Evolutionary conservation across 2,888 invertebrate species (phyloP).

Genomic region (Rotaria sp.): DNA sequence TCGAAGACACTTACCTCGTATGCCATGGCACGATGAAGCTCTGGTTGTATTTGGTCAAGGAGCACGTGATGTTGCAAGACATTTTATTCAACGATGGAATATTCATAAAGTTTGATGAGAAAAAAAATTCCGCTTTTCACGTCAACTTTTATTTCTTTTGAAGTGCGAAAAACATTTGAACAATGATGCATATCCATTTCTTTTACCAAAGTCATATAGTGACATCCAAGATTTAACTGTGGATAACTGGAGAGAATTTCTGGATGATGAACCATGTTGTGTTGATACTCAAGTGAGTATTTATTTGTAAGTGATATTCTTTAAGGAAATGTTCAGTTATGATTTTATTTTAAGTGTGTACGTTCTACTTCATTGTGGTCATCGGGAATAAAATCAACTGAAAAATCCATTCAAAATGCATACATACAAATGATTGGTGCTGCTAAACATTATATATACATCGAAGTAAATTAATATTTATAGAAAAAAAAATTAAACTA

Average conservation of each 20-base stretch:
- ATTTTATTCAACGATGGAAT: conserved; percentile 94
- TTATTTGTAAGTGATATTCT: too few relatives aligned
- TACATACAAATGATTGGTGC: conserved; percentile 82
- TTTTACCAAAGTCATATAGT: conserved; percentile 31
- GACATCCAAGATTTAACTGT: background rate
- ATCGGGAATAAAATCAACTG: conserved; percentile 74
- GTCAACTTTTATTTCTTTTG: background rate
- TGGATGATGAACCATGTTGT: background rate
- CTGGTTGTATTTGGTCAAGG: conserved; percentile 73
- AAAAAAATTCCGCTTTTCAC: too few relatives aligned
- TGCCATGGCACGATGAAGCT: conserved; percentile 95
- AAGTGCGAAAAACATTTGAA: background rate
- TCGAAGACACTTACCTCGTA: conserved; percentile 74
- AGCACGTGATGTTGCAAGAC: conserved; percentile 80
- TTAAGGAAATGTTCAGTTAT: too few relatives aligned
- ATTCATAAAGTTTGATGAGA: conserved; percentile 20
- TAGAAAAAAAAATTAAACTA: too few relatives aligned
- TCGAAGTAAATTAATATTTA: conserved; percentile 61
- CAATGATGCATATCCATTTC: conserved; percentile 23
- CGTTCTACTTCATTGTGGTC: conserved; percentile 86
- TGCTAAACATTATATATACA: conserved; percentile 87
- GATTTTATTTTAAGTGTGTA: background rate
- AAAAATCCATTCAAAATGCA: conserved; percentile 85
- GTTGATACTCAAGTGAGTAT: background rate
- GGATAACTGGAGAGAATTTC: background rate